phyloP scores from a whole-genome alignment of 2,113 vertebrate genomes.

The Pelobates fuscus region DNA sequence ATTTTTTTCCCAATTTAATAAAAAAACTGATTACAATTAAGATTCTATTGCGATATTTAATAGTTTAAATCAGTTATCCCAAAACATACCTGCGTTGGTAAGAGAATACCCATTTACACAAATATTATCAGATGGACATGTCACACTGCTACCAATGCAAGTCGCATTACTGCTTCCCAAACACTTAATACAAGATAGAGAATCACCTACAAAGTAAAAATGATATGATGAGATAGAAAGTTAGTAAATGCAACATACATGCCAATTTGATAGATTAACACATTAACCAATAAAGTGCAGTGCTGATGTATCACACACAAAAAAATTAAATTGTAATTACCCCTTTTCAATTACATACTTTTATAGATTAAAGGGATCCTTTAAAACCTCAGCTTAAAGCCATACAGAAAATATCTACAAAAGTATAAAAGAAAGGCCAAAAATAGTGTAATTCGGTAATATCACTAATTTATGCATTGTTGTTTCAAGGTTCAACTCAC shows the following conservation, averaged over 20 bases:
- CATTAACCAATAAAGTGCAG: neutral
- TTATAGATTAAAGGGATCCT: too few species aligned
- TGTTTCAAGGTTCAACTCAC: too few species aligned
- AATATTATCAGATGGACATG: neutral
- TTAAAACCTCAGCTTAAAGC: too few species aligned
- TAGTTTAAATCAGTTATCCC: too few species aligned
- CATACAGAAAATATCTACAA: too few species aligned
- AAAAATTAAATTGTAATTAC: neutral
- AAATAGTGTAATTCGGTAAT: too few species aligned
- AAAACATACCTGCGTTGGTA: neutral
- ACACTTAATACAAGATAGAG: neutral
- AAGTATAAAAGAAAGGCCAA: too few species aligned
- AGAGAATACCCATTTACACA: neutral
- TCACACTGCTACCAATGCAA: neutral
- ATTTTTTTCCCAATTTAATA: neutral
- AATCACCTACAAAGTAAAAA: neutral
- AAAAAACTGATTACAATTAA: neutral
- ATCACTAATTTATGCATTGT: too few species aligned
- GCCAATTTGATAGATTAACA: too few species aligned
- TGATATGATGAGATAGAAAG: too few species aligned
- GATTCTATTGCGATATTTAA: neutral
- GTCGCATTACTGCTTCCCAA: neutral
- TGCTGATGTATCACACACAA: neutral
- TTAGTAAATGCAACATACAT: too few species aligned
- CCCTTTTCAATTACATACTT: neutral